Evolutionary conservation across 2,888 invertebrate genomes (phyloP), one percentile per base, ranked within the genome.

Genomic region (Macrophya annulata): DNA sequence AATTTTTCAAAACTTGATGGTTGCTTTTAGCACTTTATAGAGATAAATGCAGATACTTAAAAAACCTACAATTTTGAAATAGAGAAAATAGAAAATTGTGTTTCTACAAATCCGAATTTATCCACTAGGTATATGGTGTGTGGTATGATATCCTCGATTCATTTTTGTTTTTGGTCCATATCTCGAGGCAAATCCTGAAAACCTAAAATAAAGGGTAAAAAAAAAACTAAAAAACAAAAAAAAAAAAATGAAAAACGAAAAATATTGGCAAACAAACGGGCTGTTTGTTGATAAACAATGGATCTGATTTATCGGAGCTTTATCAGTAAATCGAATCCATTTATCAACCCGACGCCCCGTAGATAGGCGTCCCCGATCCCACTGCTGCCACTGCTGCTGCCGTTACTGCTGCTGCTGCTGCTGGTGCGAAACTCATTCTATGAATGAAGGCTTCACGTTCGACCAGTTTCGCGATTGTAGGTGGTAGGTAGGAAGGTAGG

Each of bases 261-360:
- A 17, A 81, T 81, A 81, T 51, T 81, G 81, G 59, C 59, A 62
- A 81, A 81, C 59, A 81, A 59, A 87, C 87, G 86, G 85, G 88
- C 88, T 86, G 89, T 90, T 88, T 88, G 89, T 89, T 90, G 89
- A 90, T 90, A 90, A 90, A 90, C 90, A 89, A 90, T 90, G 87
- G 89, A 72, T 87, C 87, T 90, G 90, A 90, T 90, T 90, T 90
- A 90, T 90, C 87, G 87, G 72, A 81, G 88, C 87, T 89, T 90
- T 90, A 90, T 90, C 90, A 89, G 89, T 87, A 90, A 90, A 90
- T 90, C 88, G 90, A 90, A 90, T 88, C 90, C 89, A 90, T 90
- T 90, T 88, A 88, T 90, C 90, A 90, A 81, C 40, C 43, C 43
- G 62, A 17, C 81, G 43, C 59, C 81, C 59, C 43, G 81, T 43